Conservation (phyloP, 2,888 invertebrate species). For the Mechanitis mazaeus region DNA sequence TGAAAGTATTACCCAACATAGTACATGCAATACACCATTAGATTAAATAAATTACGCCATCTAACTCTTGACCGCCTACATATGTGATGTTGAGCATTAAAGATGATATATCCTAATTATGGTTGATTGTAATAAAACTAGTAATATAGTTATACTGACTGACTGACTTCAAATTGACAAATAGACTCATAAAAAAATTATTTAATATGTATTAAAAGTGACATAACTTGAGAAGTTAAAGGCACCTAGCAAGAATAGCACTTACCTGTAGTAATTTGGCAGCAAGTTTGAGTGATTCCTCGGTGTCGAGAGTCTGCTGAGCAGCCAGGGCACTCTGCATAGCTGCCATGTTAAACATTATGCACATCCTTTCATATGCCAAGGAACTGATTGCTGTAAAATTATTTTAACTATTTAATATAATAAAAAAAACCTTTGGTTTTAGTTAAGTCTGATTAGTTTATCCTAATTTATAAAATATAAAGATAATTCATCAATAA, state of each 20-base stretch:
- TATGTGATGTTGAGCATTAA: not conserved
- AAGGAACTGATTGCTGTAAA: conserved; percentile 89
- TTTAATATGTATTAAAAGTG: too few species aligned
- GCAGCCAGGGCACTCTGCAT: conserved; percentile 93
- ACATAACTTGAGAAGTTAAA: not conserved
- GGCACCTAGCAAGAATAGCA: not conserved
- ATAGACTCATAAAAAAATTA: too few species aligned
- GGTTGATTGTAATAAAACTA: too few species aligned
- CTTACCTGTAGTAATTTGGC: conserved; percentile 92
- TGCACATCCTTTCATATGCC: conserved; percentile 94
- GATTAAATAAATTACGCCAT: not conserved
- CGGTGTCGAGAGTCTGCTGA: conserved; percentile 89
- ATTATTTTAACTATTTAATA: conserved; percentile 17
- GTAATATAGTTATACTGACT: too few species aligned
- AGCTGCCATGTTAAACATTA: conserved; percentile 97
- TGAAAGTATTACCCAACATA: conserved; percentile 47
- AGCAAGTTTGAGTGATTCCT: conserved; percentile 94
- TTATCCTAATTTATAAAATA: too few species aligned
- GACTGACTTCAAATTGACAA: too few species aligned
- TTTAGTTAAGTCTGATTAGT: too few species aligned
- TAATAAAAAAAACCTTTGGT: too few species aligned
- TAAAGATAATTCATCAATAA: too few species aligned
- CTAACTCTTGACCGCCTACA: not conserved
- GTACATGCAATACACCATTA: not conserved
- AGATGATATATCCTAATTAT: too few species aligned